These are phyloP conservation scores for Dilophus febrilis DNA, from an alignment of 2,888 invertebrate genomes.

Conservation along the genomic window DNA sequence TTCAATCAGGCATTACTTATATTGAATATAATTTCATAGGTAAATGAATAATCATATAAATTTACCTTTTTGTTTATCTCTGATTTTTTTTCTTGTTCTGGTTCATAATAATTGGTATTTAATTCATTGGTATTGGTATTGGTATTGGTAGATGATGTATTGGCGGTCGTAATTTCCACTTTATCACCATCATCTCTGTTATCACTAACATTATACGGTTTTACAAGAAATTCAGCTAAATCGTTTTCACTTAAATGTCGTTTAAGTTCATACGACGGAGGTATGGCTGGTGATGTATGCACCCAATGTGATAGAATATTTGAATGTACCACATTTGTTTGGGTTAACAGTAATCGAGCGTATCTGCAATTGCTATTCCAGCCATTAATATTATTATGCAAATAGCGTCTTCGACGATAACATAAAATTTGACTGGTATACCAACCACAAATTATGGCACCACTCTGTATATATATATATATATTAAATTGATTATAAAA, in stretches of 20 bases:
- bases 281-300: slow-evolving; percentile 6
- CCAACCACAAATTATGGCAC: slow-evolving; percentile 43
- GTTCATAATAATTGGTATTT: no score
- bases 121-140: no score
- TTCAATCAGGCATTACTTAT: no score
- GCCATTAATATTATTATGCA: not conserved
- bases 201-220: not conserved
- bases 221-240: no score
- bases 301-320: slow-evolving; percentile 8
- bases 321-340: slow-evolving; percentile 11
- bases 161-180: not conserved
- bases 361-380: slow-evolving; percentile 8
- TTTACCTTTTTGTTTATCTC: no score
- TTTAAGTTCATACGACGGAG: no score
- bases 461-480: slow-evolving; percentile 29
- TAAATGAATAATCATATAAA: no score
- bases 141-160: no score
- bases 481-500: not conserved
- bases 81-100: no score
- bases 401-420: slow-evolving; percentile 16
- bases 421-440: slow-evolving; percentile 40
- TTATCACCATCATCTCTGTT: slow-evolving; percentile 1
- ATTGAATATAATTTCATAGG: no score
- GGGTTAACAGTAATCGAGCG: slow-evolving; percentile 9
- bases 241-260: no score